Evolutionary conservation across 92 coral and sea anemone species (phyloP).

Genomic region (Parazoanthus darwini): DNA sequence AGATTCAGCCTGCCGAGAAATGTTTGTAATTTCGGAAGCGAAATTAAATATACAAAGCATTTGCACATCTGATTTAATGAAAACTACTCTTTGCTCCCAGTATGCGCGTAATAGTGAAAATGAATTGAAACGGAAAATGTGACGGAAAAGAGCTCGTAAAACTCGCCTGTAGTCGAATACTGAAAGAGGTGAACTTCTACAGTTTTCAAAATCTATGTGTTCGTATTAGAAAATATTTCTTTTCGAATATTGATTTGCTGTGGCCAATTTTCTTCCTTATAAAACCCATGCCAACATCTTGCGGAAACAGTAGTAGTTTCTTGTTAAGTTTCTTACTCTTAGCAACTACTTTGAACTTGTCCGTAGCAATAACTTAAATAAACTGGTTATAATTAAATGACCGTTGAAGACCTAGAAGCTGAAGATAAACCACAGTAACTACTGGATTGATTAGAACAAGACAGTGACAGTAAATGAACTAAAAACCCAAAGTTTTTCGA

Average conservation of each 20-base stretch:
- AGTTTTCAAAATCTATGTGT: not conserved
- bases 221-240: not conserved
- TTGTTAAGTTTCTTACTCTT: not conserved
- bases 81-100: not conserved
- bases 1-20: slow-evolving; percentile 30
- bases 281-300: not conserved
- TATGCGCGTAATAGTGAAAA: not conserved
- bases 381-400: not conserved
- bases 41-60: slow-evolving; percentile 24
- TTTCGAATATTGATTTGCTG: not conserved
- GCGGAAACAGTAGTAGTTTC: not conserved
- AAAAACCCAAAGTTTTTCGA: not conserved
- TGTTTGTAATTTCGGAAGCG: slow-evolving; percentile 35
- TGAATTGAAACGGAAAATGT: not conserved
- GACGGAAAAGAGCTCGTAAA: not conserved
- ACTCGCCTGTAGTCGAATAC: not conserved
- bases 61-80: slow-evolving; percentile 29
- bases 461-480: not conserved
- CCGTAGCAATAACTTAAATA: not conserved
- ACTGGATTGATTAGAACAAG: not conserved
- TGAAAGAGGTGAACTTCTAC: not conserved
- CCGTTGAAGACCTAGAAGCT: not conserved
- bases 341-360: slow-evolving; percentile 16
- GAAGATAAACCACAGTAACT: too few species aligned
- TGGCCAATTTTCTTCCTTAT: not conserved